These are phyloP conservation scores for Hyperopisus bebe DNA, from an alignment of 2,113 vertebrate species.

Conservation along the genomic window DNA sequence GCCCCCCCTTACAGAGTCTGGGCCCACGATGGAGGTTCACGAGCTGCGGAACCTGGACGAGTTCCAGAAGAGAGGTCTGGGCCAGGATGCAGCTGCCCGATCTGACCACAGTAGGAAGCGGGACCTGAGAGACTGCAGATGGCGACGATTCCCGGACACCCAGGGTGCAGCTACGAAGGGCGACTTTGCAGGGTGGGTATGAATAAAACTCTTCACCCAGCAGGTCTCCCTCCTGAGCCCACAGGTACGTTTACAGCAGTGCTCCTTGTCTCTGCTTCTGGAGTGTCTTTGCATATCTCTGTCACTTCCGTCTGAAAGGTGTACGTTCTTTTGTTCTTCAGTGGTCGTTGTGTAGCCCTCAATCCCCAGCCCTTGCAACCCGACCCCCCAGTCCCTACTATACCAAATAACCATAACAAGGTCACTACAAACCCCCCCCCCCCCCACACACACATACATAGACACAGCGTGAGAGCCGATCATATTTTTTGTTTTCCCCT, in stretches of 20 bases:
- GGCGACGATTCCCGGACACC: conserved; percentile 43
- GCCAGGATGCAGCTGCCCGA: conserved; percentile 44
- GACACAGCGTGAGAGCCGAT: background rate
- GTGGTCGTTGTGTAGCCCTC: background rate
- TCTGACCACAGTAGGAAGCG: conserved; percentile 36
- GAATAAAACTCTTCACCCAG: background rate
- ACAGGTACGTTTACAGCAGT: background rate
- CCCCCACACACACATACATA: background rate
- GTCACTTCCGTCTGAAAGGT: background rate
- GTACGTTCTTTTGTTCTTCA: background rate
- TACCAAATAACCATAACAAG: background rate
- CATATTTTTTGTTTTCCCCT: background rate
- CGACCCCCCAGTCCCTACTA: background rate
- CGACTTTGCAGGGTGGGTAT: background rate
- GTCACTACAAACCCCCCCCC: background rate
- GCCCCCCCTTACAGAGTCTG: conserved; percentile 33
- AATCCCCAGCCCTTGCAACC: background rate
- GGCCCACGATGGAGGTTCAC: conserved; percentile 49
- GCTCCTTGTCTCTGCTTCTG: background rate
- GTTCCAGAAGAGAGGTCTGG: conserved; percentile 49
- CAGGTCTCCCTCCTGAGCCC: background rate
- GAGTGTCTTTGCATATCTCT: background rate
- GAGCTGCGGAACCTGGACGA: conserved; percentile 49
- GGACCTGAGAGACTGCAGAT: conserved; percentile 48
- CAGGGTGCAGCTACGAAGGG: conserved; percentile 32